A percentile compares a stretch with the other conserved stretches of the same genome.
phyloP scores from a whole-genome alignment of 2,888 invertebrate species.

The Candidula unifasciata region DNA sequence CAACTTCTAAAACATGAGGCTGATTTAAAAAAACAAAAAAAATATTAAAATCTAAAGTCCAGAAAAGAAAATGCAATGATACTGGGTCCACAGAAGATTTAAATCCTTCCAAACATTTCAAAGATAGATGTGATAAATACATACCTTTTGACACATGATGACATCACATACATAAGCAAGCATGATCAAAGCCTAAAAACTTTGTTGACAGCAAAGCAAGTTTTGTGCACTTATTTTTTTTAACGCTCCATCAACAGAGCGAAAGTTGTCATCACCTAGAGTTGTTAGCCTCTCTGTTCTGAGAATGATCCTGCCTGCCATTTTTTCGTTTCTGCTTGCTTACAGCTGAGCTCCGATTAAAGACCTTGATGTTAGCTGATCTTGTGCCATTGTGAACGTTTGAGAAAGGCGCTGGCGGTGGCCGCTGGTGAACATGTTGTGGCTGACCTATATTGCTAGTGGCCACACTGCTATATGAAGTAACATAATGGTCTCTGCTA shows the following conservation, averaged over 20 bases:
- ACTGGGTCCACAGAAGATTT: not conserved
- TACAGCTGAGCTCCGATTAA: not conserved
- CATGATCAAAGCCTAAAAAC: not conserved
- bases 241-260: constrained; percentile 21
- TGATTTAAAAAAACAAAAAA: no score
- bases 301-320: constrained; percentile 50
- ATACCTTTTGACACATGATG: not conserved
- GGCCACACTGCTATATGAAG: constrained; percentile 18
- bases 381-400: constrained; percentile 12
- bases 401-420: constrained; percentile 44
- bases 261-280: constrained; percentile 34
- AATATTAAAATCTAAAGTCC: no score
- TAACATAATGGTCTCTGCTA: constrained; percentile 21
- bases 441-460: constrained; percentile 17
- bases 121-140: not conserved
- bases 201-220: not conserved
- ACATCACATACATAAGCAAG: not conserved
- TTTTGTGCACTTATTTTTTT: constrained; percentile 3
- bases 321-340: constrained; percentile 31
- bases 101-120: not conserved
- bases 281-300: constrained; percentile 39
- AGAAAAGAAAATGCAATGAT: no score
- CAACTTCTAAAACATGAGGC: no score
- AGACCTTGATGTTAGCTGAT: constrained; percentile 17
- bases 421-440: constrained; percentile 31